These are phyloP conservation scores for Pangasius mekongensis DNA, from an alignment of 2,797 vertebrate species.

Conservation along the genomic window DNA sequence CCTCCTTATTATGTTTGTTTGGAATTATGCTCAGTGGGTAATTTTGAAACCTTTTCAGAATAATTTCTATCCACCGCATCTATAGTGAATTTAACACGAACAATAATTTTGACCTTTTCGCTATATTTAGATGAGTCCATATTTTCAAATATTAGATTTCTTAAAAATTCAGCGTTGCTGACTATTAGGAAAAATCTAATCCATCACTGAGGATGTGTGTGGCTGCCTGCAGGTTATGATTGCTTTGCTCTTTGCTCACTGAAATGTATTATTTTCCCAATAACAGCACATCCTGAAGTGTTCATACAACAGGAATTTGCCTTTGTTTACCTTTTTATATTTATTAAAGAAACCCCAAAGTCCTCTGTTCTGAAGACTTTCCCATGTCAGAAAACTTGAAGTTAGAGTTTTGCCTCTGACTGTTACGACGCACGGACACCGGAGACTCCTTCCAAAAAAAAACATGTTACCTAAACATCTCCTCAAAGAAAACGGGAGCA, in stretches of 20 bases:
- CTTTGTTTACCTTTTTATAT: neutral
- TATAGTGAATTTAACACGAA: neutral
- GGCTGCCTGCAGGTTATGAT: neutral
- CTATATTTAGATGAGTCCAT: neutral
- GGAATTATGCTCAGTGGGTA: too few relatives aligned
- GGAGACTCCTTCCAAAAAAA: neutral
- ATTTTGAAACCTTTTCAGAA: neutral
- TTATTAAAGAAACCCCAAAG: neutral
- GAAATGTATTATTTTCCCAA: constrained; percentile 16
- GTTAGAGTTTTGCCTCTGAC: neutral
- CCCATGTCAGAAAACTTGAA: neutral
- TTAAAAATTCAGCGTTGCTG: neutral
- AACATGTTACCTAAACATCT: neutral
- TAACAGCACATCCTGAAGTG: neutral
- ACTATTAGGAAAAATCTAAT: neutral
- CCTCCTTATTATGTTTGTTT: neutral
- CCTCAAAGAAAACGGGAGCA: neutral
- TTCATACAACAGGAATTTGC: neutral
- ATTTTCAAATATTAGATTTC: neutral
- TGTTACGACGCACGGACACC: neutral
- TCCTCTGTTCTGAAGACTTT: neutral
- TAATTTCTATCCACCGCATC: neutral
- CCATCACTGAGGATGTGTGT: neutral
- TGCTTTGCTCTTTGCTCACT: neutral
- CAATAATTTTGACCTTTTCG: neutral